These are phyloP conservation scores for Telmatherina bonti DNA, from an alignment of 2,797 vertebrate genomes.

Conservation along the genomic window DNA sequence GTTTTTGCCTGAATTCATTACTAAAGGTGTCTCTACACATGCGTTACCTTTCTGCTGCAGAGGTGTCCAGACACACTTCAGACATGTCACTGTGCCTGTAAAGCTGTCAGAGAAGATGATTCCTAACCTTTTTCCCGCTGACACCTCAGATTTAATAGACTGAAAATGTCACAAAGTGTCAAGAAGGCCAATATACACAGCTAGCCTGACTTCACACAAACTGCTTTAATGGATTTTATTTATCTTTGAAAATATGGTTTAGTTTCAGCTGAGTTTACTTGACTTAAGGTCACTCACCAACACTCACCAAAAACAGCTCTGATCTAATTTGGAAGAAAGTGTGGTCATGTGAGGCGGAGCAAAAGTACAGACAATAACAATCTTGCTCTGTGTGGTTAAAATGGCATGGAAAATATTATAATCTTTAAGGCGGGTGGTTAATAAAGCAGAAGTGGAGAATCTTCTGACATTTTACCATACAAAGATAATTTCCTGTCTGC, in stretches of 20 bases:
- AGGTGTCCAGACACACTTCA: slow-evolving; percentile 2
- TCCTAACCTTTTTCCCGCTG: slow-evolving; percentile 23
- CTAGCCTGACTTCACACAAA: neutral
- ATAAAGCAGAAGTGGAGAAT: slow-evolving; percentile 61
- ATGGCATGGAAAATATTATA: slow-evolving; percentile 32
- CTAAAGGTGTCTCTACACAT: neutral
- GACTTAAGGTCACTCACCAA: slow-evolving; percentile 1
- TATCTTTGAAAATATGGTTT: neutral
- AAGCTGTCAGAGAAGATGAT: slow-evolving; percentile 11
- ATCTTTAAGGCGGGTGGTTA: neutral
- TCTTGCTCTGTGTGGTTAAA: slow-evolving; percentile 29
- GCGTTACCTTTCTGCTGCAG: neutral
- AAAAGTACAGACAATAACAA: slow-evolving; percentile 45
- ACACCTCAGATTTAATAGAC: slow-evolving; percentile 21
- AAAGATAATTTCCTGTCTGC: slow-evolving; percentile 29
- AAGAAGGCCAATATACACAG: slow-evolving; percentile 1
- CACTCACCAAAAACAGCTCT: slow-evolving; percentile 9
- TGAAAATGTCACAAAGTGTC: slow-evolving; percentile 17
- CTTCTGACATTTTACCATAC: slow-evolving; percentile 37
- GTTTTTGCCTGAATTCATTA: slow-evolving; percentile 4
- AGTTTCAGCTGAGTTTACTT: slow-evolving; percentile 1
- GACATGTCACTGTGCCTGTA: slow-evolving; percentile 4
- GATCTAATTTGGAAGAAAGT: slow-evolving; percentile 6
- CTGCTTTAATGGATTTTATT: slow-evolving; percentile 6
- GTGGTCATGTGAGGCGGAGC: slow-evolving; percentile 37